phyloP scores from a whole-genome alignment of 92 coral and sea anemone genomes.

The Zoanthus gigantus region DNA sequence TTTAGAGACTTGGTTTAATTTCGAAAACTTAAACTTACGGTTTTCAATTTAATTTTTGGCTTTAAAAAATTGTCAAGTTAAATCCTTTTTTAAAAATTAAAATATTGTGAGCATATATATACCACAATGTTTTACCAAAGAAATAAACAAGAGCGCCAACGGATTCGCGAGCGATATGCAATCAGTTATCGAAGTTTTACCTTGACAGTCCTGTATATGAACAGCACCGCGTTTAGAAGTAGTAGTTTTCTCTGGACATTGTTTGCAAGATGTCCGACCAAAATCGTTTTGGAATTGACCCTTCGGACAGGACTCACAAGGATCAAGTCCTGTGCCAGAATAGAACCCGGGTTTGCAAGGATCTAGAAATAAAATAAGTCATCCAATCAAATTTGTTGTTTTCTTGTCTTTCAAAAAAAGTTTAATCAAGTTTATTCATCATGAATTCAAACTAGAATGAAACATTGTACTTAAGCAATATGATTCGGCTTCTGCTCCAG shows the following conservation, averaged over 20 bases:
- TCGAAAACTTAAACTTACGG: no score
- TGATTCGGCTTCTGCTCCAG: conserved; percentile 22
- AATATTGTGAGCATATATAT: no score
- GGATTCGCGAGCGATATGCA: no score
- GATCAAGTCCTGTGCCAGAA: conserved; percentile 25
- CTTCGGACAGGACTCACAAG: conserved; percentile 15
- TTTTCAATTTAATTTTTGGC: no score
- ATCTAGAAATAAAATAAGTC: not conserved
- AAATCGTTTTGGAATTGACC: conserved; percentile 16
- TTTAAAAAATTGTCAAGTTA: no score
- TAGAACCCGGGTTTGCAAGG: not conserved
- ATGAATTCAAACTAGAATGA: not conserved
- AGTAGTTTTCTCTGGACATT: conserved; percentile 9
- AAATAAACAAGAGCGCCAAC: no score
- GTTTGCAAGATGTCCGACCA: conserved; percentile 3
- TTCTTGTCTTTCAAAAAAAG: not conserved
- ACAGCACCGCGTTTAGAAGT: conserved; percentile 25
- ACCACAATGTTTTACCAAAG: no score
- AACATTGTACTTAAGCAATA: not conserved
- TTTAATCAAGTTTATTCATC: not conserved
- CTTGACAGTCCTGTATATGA: not conserved
- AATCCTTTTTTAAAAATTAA: no score
- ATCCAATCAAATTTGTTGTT: not conserved
- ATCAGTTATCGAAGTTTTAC: not conserved
- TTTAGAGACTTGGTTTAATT: no score